Percentiles rank a stretch among this genome's conserved stretches.
Conservation (phyloP, 2,888 invertebrate genomes). For the Neria commutata region DNA sequence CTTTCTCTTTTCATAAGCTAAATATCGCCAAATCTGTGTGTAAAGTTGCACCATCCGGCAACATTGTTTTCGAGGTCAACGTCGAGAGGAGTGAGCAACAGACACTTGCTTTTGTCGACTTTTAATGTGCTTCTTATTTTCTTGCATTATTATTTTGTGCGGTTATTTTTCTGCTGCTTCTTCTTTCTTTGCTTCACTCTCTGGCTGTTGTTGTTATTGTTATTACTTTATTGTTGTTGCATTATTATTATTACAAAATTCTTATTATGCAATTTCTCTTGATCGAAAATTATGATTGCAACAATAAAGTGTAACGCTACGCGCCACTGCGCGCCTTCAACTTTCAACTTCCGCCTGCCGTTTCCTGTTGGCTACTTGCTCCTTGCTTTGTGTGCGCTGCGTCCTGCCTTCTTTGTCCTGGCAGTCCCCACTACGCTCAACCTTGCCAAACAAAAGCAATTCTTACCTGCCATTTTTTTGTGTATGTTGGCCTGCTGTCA, state of each 20-base stretch:
- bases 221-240: conserved; percentile 13
- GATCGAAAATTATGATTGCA: conserved; percentile 43
- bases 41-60: too few species aligned
- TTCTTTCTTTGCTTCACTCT: too few species aligned
- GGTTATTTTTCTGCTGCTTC: too few species aligned
- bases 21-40: too few species aligned
- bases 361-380: too few species aligned
- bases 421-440: not conserved
- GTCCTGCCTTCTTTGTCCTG: not conserved
- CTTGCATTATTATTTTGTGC: too few species aligned
- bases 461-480: not conserved
- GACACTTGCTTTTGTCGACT: too few species aligned
- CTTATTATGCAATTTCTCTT: conserved; percentile 36
- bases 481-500: not conserved
- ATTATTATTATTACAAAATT: conserved; percentile 28
- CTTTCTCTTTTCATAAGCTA: too few species aligned
- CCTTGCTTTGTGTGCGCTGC: too few species aligned
- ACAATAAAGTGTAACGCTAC: conserved; percentile 17
- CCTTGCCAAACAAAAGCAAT: not conserved
- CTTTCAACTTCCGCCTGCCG: not conserved
- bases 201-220: conserved; percentile 1
- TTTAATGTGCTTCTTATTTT: too few species aligned
- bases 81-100: too few species aligned
- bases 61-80: too few species aligned
- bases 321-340: not conserved